Evolutionary conservation across 2,113 vertebrate species (phyloP).

Genomic region (Nannobrachium achirus): DNA sequence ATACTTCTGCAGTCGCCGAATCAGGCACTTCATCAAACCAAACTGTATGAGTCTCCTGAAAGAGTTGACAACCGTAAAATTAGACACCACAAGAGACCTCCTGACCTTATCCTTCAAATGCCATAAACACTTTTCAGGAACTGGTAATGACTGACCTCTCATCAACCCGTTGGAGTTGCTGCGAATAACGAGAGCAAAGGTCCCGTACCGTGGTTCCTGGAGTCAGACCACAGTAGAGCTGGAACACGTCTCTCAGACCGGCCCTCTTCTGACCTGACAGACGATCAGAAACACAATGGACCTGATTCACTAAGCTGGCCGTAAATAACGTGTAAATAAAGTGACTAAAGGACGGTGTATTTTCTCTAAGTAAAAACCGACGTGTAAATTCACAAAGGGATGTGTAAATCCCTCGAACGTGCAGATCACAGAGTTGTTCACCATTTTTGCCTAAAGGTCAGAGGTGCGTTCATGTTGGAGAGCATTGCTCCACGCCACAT

Average conservation of each 20-base stretch:
- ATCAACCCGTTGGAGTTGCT: constrained; percentile 93
- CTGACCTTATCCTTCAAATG: constrained; percentile 4
- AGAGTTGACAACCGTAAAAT: neutral
- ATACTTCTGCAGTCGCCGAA: constrained; percentile 95
- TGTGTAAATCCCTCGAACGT: too few relatives aligned
- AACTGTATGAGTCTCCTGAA: constrained; percentile 94
- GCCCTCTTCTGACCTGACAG: constrained; percentile 89
- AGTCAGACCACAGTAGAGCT: constrained; percentile 81
- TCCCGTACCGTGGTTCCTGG: constrained; percentile 81
- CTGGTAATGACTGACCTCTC: constrained; percentile 83
- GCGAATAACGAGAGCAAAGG: constrained; percentile 87
- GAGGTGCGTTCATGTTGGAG: too few relatives aligned
- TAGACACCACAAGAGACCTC: neutral
- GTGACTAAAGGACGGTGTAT: too few relatives aligned
- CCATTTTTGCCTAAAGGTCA: too few relatives aligned
- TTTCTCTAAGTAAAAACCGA: too few relatives aligned
- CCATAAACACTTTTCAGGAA: constrained; percentile 16
- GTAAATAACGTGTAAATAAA: too few relatives aligned
- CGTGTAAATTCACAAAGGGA: too few relatives aligned
- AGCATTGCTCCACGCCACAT: too few relatives aligned
- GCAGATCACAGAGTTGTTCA: too few relatives aligned
- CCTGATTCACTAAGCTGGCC: too few relatives aligned
- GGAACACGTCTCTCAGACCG: constrained; percentile 87
- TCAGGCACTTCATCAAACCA: constrained; percentile 95
- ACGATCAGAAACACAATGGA: neutral